Evolutionary conservation across 2,888 invertebrate genomes (phyloP).

Genomic region (Drosophila engyochracea): DNA sequence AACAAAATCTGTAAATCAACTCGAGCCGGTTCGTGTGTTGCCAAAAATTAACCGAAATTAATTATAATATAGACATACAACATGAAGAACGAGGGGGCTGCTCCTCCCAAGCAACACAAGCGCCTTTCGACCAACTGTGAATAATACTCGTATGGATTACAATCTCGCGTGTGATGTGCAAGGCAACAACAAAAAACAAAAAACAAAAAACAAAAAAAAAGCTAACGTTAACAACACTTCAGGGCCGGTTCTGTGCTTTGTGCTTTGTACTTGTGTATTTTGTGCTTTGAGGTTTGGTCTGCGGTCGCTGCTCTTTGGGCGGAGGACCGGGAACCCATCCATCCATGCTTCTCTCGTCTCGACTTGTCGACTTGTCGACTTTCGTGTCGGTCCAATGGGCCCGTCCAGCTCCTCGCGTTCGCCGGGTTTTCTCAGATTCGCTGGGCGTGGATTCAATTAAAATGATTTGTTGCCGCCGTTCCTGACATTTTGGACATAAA

Average conservation of each 20-base stretch:
- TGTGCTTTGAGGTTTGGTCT: slow-evolving; percentile 32
- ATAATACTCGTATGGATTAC: slow-evolving; percentile 44
- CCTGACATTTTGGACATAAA: slow-evolving; percentile 74
- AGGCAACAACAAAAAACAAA: slow-evolving; percentile 10
- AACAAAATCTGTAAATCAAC: slow-evolving; percentile 59
- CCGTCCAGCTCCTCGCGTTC: slow-evolving; percentile 22
- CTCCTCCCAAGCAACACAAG: not conserved
- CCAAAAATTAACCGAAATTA: slow-evolving; percentile 52
- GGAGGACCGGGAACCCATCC: slow-evolving; percentile 18
- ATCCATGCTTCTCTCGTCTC: slow-evolving; percentile 1
- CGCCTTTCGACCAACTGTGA: slow-evolving; percentile 22
- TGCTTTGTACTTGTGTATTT: slow-evolving; percentile 22
- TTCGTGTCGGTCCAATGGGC: slow-evolving; percentile 15
- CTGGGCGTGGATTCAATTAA: slow-evolving; percentile 77
- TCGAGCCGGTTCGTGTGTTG: slow-evolving; percentile 48
- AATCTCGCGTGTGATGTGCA: slow-evolving; percentile 68
- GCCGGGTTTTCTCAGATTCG: slow-evolving; percentile 48
- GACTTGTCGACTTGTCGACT: not conserved
- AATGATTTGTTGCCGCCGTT: slow-evolving; percentile 74
- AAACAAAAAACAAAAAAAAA: slow-evolving; percentile 11
- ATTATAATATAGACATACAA: slow-evolving; percentile 59
- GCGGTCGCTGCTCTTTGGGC: slow-evolving; percentile 26
- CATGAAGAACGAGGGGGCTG: not conserved
- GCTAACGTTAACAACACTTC: slow-evolving; percentile 50
- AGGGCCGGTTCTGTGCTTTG: slow-evolving; percentile 20